Percentiles rank a stretch among this genome's conserved stretches.
Evolutionary conservation across 1,140 invertebrate genomes (phyloP).

Genomic region (Portunus trituberculatus): DNA sequence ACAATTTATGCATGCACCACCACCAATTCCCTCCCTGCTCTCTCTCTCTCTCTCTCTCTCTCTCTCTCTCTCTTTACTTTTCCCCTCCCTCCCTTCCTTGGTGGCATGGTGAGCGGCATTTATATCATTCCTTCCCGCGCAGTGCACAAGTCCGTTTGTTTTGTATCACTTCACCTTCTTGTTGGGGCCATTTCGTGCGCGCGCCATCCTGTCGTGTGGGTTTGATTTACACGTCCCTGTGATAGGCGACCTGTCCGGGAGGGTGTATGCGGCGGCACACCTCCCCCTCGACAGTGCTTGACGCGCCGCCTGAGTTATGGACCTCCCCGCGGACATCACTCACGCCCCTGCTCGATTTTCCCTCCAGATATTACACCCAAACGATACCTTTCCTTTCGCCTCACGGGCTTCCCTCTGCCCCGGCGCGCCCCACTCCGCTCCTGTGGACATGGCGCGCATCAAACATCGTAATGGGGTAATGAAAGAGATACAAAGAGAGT

Average conservation of each 20-base stretch:
- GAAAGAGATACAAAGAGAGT: neutral
- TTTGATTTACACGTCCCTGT: conserved; percentile 2
- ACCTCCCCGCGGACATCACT: neutral
- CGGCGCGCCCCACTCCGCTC: neutral
- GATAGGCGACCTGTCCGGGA: neutral
- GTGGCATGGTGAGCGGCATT: too few relatives aligned
- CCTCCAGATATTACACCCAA: neutral
- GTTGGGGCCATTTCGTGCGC: neutral
- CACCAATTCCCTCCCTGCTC: neutral
- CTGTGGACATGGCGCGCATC: neutral
- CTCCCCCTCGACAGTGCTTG: conserved; percentile 8
- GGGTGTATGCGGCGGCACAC: neutral
- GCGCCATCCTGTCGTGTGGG: neutral
- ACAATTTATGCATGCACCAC: too few relatives aligned
- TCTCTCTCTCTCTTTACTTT: neutral
- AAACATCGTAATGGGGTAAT: neutral
- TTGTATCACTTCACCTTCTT: neutral
- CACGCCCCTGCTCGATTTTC: neutral
- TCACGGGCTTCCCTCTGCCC: neutral
- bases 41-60: neutral
- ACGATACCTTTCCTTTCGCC: neutral
- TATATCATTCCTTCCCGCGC: neutral
- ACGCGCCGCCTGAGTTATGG: neutral
- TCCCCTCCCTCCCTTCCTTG: neutral
- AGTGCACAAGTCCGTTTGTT: neutral